Conservation (phyloP, 2,797 vertebrate species). For the Echiichthys vipera region DNA sequence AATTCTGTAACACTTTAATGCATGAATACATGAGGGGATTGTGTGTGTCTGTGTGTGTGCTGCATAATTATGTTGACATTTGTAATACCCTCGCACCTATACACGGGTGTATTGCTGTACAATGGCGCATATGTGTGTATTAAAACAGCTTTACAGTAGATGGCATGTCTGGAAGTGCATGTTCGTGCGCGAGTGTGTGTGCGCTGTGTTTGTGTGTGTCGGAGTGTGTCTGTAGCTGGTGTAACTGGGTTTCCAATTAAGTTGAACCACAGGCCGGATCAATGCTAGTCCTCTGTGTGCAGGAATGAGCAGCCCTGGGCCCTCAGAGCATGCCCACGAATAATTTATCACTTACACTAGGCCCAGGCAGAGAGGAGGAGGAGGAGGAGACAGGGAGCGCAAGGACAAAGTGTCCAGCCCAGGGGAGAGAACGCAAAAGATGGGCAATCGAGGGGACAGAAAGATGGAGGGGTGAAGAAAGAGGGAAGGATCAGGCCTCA, state of each 20-base stretch:
- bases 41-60: constrained; percentile 19
- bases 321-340: constrained; percentile 84
- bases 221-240: constrained; percentile 81
- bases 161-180: constrained; percentile 27
- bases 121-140: constrained; percentile 46
- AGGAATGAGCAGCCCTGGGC: constrained; percentile 86
- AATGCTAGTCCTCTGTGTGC: constrained; percentile 83
- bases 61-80: constrained; percentile 59
- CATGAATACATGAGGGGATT: constrained; percentile 38
- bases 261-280: constrained; percentile 85
- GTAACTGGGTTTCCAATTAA: constrained; percentile 87
- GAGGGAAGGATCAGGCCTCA: constrained; percentile 63
- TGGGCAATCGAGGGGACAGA: constrained; percentile 71
- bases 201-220: constrained; percentile 65
- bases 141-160: constrained; percentile 48
- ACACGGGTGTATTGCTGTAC: constrained; percentile 37
- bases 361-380: constrained; percentile 65
- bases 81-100: constrained; percentile 45
- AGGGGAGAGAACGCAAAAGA: constrained; percentile 70
- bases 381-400: constrained; percentile 59
- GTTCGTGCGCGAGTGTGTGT: constrained; percentile 24
- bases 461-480: constrained; percentile 70
- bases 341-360: constrained; percentile 86
- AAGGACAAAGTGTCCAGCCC: constrained; percentile 83
- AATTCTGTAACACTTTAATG: constrained; percentile 46